Base-by-base conservation (phyloP, 2,888 invertebrate species). In the Molanna angustata region DNA sequence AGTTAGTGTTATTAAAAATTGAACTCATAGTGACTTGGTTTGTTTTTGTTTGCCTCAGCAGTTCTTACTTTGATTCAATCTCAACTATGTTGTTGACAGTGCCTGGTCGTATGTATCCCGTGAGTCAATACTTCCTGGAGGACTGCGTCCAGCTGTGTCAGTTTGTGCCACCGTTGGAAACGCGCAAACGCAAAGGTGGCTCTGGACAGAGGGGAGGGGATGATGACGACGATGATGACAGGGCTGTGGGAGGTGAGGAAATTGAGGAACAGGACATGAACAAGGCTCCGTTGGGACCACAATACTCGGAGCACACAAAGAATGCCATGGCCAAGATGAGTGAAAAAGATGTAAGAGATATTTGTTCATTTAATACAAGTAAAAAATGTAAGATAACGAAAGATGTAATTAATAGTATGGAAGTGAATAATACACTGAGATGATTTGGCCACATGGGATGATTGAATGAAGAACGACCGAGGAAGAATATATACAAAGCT, bases 71-170 rank as follows among this genome's bases (percentile, higher is more conserved):
- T n/a, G n/a, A n/a, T n/a, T n/a, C n/a, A n/a, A n/a, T n/a, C n/a
- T n/a, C n/a, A n/a, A n/a, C n/a, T n/a, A n/a, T n/a, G n/a, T n/a
- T n/a, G n/a, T n/a, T n/a, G n/a, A 27, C 32, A 60, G 85, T 95
- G 4, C 85, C 88, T 1, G 97, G 97, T 0, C 80, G 93, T 13
- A 84, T 93, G 0, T 90, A 78, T 69, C 93, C 95, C 0, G 95
- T 97, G 0, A 80, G 88, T 62, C 92, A 93, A 60, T 94, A 90
- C 68, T 98, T 92, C 74, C 70, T 98, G 46, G 98, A 99, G 68
- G 98, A 99, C 70, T 88, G 90, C 59, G 80, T 99, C 18, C 86
- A 94, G 69, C 76, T 94, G 74, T 85, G 94, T 0, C 80, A 84
- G 52, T 98, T 95, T 69, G 74, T 85, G 2, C 93, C 94, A 0